Evolutionary conservation across 2,113 vertebrate species (phyloP), one percentile per base, ranked within the genome.

Genomic region (Cryptoleucopteryx plumbea): DNA sequence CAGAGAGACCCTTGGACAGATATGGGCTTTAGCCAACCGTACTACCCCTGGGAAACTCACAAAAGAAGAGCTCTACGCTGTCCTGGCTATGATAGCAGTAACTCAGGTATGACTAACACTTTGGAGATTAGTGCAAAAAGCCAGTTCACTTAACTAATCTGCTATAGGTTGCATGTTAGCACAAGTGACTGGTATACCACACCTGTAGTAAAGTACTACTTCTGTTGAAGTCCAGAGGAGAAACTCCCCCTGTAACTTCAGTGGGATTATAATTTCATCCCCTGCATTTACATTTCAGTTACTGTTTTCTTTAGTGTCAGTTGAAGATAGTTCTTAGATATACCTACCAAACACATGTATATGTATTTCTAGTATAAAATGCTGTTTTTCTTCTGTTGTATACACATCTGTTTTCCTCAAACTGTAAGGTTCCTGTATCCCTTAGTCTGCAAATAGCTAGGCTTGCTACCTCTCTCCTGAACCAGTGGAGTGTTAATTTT

Each of bases 31-130:
- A 78, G 99, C 99, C 97, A 99, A 99, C 96, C 99, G 99, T 77
- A 99, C 99, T 45, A 99, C 99, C 23, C 99, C 99, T 5, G 99
- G 99, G 66, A 99, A 99, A 97, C 98, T 99, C 73, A 99, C 99
- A 43, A 99, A 99, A 96, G 99, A 99, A 96, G 99, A 99, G 96
- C 99, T 99, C 42, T 99, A 99, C 77, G 96, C 98, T 1, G 99
- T 99, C 67, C 98, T 99, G 79, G 99, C 99, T 53, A 99, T 99
- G 98, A 99, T 99, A 72, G 99, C 99, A 7, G 98, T 99, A 29
- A 98, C 99, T 15, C 99, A 99, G 99, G 99, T 99, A 98, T 43
- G 93, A 10, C 52, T 22, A 7, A 20, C 13, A 0, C 38, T 25
- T 11, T 3, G 31, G 68, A 10, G 43, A 8, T 7, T 1, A 11